Conservation (phyloP, 2,113 vertebrate species). For the Oriolus oriolus region DNA sequence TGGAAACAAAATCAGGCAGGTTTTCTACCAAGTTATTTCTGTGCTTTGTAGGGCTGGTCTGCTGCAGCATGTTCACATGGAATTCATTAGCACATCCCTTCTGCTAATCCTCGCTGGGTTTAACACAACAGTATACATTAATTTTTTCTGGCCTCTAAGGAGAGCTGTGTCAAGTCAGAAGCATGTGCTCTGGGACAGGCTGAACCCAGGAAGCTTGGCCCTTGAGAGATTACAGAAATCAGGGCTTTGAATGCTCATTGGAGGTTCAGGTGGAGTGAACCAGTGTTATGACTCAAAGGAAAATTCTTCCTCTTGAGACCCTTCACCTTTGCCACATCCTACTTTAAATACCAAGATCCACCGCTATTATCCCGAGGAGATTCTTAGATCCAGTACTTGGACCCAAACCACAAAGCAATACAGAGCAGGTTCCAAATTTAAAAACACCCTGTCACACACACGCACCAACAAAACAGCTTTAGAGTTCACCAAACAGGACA, state of each 20-base stretch:
- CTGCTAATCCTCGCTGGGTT: not conserved
- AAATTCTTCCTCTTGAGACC: not conserved
- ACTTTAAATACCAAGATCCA: not conserved
- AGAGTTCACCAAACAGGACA: not conserved
- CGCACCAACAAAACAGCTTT: not conserved
- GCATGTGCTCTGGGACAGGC: not conserved
- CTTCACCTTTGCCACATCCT: not conserved
- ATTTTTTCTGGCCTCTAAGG: conserved; percentile 24
- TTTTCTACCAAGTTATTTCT: not conserved
- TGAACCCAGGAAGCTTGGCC: not conserved
- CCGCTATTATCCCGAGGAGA: not conserved
- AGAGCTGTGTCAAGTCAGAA: not conserved
- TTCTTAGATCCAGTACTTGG: not conserved
- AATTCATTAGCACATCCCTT: conserved; percentile 1
- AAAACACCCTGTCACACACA: not conserved
- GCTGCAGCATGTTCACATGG: not conserved
- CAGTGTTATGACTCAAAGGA: not conserved
- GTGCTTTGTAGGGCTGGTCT: not conserved
- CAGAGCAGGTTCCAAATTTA: not conserved
- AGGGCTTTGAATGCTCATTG: not conserved
- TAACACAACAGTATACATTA: not conserved
- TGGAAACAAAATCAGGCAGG: not conserved
- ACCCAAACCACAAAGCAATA: not conserved
- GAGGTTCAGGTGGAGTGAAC: not conserved
- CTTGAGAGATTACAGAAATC: not conserved